Conservation (phyloP, 1,140 invertebrate species). For the Nylanderia fulva region DNA sequence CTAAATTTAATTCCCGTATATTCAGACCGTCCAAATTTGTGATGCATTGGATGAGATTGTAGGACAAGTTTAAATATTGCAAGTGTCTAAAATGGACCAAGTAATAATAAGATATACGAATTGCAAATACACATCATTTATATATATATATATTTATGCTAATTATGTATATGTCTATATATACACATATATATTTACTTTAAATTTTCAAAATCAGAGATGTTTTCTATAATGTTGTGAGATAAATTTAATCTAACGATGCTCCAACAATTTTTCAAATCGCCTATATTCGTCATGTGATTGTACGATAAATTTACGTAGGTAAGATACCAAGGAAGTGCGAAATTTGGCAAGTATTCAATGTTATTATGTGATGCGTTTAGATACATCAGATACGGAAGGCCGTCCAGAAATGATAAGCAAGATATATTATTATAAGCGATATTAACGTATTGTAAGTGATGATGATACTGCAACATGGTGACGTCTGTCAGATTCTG, state of each 20-base stretch:
- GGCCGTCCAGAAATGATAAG: slow-evolving; percentile 65
- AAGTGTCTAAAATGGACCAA: slow-evolving; percentile 69
- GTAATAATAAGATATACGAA: neutral
- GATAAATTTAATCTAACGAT: slow-evolving; percentile 78
- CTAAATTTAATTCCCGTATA: slow-evolving; percentile 77
- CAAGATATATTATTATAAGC: slow-evolving; percentile 72
- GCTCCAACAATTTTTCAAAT: slow-evolving; percentile 77
- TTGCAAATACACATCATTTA: neutral
- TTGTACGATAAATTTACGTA: slow-evolving; percentile 77
- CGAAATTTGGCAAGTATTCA: slow-evolving; percentile 64
- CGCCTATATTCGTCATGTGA: slow-evolving; percentile 68
- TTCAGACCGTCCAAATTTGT: slow-evolving; percentile 76
- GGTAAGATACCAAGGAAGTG: slow-evolving; percentile 76
- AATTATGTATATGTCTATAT: no score
- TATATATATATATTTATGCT: no score
- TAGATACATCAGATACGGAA: slow-evolving; percentile 74
- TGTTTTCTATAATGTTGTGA: slow-evolving; percentile 76
- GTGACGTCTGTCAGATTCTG: slow-evolving; percentile 74
- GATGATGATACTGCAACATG: slow-evolving; percentile 68
- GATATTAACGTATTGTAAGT: slow-evolving; percentile 77
- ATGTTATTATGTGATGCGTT: slow-evolving; percentile 74
- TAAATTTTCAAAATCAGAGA: slow-evolving; percentile 75
- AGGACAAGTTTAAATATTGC: slow-evolving; percentile 75
- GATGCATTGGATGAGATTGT: slow-evolving; percentile 76
- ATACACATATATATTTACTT: slow-evolving; percentile 63